These are phyloP conservation scores for Natrix natrix DNA, from an alignment of 2,797 vertebrate species.

Conservation along the genomic window DNA sequence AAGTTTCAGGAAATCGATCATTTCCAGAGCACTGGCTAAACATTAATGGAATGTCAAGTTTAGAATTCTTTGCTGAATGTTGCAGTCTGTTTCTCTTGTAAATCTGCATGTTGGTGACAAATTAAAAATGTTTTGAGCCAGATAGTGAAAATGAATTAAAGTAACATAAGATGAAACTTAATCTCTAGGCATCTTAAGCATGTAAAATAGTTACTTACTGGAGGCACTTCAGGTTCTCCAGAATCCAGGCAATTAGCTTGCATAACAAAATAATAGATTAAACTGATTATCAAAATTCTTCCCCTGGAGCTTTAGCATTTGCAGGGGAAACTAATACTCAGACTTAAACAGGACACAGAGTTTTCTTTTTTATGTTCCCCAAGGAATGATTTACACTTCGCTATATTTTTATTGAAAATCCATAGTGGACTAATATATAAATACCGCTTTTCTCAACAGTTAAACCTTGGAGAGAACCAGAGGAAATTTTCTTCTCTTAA, in stretches of 20 bases:
- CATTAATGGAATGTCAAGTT: background rate
- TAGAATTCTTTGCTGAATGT: background rate
- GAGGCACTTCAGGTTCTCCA: background rate
- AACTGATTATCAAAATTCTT: background rate
- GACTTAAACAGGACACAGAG: background rate
- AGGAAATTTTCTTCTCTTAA: background rate
- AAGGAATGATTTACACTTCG: background rate
- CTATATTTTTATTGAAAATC: background rate
- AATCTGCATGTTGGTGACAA: background rate
- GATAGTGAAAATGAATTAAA: background rate
- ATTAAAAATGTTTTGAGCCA: background rate
- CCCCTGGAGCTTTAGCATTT: background rate
- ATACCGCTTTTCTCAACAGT: background rate
- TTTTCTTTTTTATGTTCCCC: background rate
- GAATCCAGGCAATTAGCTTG: background rate
- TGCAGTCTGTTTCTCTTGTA: background rate
- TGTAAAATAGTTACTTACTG: background rate
- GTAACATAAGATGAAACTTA: background rate
- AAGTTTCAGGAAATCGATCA: background rate
- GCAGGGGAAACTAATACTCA: background rate
- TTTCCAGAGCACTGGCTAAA: background rate
- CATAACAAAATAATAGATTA: background rate
- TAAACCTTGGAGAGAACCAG: background rate
- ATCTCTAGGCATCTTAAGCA: background rate
- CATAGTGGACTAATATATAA: background rate